Evolutionary conservation across 2,113 vertebrate species (phyloP), one percentile per base, ranked within the genome.

Genomic region (Peromyscus californicus): DNA sequence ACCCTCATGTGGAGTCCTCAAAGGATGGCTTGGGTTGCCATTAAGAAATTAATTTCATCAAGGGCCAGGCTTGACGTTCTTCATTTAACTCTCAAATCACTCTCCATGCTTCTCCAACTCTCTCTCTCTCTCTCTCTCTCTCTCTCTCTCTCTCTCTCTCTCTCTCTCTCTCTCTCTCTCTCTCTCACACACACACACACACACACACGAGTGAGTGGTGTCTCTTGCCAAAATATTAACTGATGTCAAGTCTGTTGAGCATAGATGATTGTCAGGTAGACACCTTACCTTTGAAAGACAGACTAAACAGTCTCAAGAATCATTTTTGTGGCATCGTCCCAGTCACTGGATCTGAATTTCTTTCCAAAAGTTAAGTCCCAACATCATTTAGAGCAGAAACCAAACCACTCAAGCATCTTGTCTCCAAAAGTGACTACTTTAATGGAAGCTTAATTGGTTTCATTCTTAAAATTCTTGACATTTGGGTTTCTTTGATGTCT

Each of bases 321-420:
- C n/a, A 92, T 29, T 95, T 97, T 93, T 61, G 54, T 51, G 33
- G 7, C 76, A 90, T 95, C 61, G 21, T 6, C 74, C n/a, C 21
- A 82, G 61, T 90, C 57, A 72, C 74, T 84, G 51, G 13, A 9
- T 79, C 48, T 57, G 5, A 85, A 91, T 1, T n/a, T 42, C 17
- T 84, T 95, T 80, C 36, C 70, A 91, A 86, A 92, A 89, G 12
- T 61, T 70, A 83, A 87, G 12, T 87, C 89, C n/a, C 69, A 39
- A 87, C 67, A 87, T 12, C 93, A 7, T 59, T 93, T 91, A 39
- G 33, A 82, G 42, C 31, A 69, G 39, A 4, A 31, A 26, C 5
- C 45, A 13, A 11, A 36, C 72, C 70, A 65, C 51, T 48, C 15
- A 84, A 93, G 76, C 24, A 91, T 36, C 75, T 82, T 21, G 6